Conservation (phyloP, 2,113 vertebrate genomes). For the Syngnathoides biaculeatus region DNA sequence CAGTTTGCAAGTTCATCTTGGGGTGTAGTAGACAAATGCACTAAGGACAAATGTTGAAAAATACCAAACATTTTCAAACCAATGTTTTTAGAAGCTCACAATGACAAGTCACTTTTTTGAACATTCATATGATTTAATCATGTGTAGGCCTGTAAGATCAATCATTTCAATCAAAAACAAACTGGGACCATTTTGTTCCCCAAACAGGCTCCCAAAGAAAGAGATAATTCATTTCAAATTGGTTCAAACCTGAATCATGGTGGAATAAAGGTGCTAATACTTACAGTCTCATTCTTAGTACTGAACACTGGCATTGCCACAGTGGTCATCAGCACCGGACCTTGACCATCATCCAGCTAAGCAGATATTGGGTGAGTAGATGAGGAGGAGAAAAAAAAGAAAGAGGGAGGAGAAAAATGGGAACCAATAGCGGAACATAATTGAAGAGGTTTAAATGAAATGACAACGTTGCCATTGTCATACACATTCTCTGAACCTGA, state of each 20-base stretch:
- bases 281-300: conserved; percentile 97
- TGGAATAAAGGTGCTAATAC: conserved; percentile 44
- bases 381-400: conserved; percentile 6
- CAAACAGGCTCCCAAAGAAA: not conserved
- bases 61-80: not conserved
- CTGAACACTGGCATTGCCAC: conserved; percentile 99
- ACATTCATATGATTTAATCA: not conserved
- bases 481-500: conserved; percentile 19
- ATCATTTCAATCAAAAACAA: not conserved
- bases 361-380: conserved; percentile 7
- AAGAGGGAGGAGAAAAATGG: conserved; percentile 1
- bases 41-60: not conserved
- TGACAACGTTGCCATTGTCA: not conserved
- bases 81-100: not conserved
- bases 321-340: conserved; percentile 93
- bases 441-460: conserved; percentile 7
- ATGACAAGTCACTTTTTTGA: not conserved
- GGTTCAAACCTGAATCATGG: not conserved
- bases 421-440: conserved; percentile 28
- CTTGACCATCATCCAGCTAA: conserved; percentile 86
- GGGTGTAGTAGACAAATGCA: not conserved
- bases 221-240: not conserved
- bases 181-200: not conserved
- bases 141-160: not conserved
- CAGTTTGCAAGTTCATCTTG: not conserved